Conservation (phyloP, 2,797 vertebrate species). For the Harpagifer antarcticus region DNA sequence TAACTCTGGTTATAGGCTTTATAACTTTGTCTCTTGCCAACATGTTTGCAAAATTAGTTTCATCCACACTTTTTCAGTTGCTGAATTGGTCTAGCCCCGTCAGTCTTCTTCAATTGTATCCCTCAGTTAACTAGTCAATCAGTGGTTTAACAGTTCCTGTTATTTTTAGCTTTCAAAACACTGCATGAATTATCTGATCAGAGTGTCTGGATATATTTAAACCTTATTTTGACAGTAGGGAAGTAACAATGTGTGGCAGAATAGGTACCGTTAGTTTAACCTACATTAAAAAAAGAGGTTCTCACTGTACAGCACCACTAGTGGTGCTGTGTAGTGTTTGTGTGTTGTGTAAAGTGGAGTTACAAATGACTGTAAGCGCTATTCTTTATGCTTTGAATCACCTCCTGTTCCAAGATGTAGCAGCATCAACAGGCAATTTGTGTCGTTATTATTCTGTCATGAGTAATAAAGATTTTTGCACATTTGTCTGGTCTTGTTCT, state of each 20-base stretch:
- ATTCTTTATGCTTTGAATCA: slow-evolving; percentile 46
- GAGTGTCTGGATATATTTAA: slow-evolving; percentile 47
- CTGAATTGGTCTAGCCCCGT: slow-evolving; percentile 15
- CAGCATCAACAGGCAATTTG: slow-evolving; percentile 60
- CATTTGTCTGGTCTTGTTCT: slow-evolving; percentile 56
- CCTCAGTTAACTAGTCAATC: slow-evolving; percentile 32
- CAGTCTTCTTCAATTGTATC: slow-evolving; percentile 27
- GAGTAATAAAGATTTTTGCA: slow-evolving; percentile 81
- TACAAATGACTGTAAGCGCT: slow-evolving; percentile 38
- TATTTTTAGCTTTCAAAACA: slow-evolving; percentile 43
- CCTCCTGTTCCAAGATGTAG: slow-evolving; percentile 64
- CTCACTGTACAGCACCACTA: slow-evolving; percentile 35
- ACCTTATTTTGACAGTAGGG: slow-evolving; percentile 44
- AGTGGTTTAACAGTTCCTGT: slow-evolving; percentile 34
- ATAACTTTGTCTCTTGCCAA: slow-evolving; percentile 45
- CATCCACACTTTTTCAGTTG: slow-evolving; percentile 26
- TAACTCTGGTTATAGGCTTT: slow-evolving; percentile 34
- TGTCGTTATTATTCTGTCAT: slow-evolving; percentile 73
- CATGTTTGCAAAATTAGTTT: slow-evolving; percentile 32
- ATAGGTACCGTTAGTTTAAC: slow-evolving; percentile 36
- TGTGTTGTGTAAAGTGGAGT: slow-evolving; percentile 52
- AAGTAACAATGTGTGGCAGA: slow-evolving; percentile 40
- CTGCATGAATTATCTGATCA: slow-evolving; percentile 62
- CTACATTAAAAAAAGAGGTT: slow-evolving; percentile 24
- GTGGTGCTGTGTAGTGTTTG: slow-evolving; percentile 50